These are phyloP conservation scores for Syrrhaptes paradoxus DNA, from an alignment of 2,113 vertebrate species.

Conservation along the genomic window DNA sequence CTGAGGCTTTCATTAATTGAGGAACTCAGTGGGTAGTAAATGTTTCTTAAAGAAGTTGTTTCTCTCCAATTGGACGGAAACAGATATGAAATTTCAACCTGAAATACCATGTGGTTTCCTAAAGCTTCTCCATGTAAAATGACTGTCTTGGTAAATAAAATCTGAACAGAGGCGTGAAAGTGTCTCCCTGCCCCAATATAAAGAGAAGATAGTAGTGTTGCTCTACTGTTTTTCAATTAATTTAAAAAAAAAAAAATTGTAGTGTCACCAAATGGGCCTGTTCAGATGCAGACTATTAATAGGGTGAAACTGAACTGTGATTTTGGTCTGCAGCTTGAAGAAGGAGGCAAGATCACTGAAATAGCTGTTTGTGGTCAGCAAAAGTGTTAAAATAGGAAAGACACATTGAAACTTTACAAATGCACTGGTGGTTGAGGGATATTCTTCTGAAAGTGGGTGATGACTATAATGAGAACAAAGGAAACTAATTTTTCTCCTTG, in stretches of 20 bases:
- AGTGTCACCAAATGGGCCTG: not conserved
- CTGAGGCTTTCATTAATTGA: not conserved
- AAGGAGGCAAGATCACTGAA: not conserved
- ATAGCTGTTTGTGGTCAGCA: not conserved
- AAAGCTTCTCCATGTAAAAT: not conserved
- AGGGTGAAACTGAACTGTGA: not conserved
- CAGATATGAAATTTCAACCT: not conserved
- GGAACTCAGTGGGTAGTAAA: not conserved
- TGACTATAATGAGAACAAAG: not conserved
- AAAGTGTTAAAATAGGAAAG: not conserved
- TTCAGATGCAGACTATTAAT: not conserved
- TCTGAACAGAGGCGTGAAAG: not conserved
- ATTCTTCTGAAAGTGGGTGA: not conserved
- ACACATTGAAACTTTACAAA: not conserved
- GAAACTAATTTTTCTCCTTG: not conserved
- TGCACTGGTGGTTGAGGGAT: not conserved
- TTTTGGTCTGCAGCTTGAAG: not conserved
- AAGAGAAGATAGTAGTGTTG: not conserved
- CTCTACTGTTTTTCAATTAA: not conserved
- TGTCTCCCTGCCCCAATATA: not conserved
- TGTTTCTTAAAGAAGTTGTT: not conserved
- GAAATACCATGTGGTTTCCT: not conserved
- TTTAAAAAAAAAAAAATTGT: not conserved
- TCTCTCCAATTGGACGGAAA: not conserved
- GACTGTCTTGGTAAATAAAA: not conserved